Conservation (phyloP, 2,888 invertebrate genomes). For the Phaedon cochleariae region DNA sequence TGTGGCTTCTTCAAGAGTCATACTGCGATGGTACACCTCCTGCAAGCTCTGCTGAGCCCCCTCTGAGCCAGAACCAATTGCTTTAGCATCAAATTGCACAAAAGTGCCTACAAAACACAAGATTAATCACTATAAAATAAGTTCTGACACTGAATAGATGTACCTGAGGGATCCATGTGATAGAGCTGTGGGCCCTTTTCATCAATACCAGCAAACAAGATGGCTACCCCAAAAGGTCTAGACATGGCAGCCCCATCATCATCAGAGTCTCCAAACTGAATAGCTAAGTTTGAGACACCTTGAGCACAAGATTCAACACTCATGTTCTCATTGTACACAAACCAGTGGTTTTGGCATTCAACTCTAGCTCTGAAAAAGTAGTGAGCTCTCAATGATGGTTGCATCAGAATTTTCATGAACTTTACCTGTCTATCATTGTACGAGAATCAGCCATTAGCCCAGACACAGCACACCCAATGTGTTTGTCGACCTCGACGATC, state of each 20-base stretch:
- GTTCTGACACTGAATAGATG: not conserved
- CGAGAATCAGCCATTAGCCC: conserved; percentile 98
- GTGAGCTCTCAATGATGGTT: not conserved
- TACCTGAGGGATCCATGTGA: conserved; percentile 98
- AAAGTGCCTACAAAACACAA: conserved; percentile 89
- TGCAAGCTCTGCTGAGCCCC: conserved; percentile 95
- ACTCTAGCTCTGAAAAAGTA: conserved; percentile 78
- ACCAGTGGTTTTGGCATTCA: conserved; percentile 99
- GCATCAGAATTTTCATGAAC: not conserved
- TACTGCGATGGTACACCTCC: conserved; percentile 81
- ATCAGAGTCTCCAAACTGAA: conserved; percentile 98
- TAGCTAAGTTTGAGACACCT: conserved; percentile 98
- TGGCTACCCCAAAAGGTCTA: conserved; percentile 98
- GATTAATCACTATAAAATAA: conserved; percentile 79
- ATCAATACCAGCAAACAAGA: conserved; percentile 95
- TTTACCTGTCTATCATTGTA: conserved; percentile 61
- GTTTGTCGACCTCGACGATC: conserved; percentile 97
- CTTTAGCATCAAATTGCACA: conserved; percentile 97
- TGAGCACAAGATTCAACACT: conserved; percentile 97
- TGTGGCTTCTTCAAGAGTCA: conserved; percentile 93
- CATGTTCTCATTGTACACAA: conserved; percentile 96
- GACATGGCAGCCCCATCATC: conserved; percentile 95
- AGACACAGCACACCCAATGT: conserved; percentile 97
- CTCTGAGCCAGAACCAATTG: conserved; percentile 99
- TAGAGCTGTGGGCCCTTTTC: conserved; percentile 93